Percentiles rank a stretch among this genome's conserved stretches.
Conservation (phyloP, 2,113 vertebrate genomes). For the Cacatua alba region DNA sequence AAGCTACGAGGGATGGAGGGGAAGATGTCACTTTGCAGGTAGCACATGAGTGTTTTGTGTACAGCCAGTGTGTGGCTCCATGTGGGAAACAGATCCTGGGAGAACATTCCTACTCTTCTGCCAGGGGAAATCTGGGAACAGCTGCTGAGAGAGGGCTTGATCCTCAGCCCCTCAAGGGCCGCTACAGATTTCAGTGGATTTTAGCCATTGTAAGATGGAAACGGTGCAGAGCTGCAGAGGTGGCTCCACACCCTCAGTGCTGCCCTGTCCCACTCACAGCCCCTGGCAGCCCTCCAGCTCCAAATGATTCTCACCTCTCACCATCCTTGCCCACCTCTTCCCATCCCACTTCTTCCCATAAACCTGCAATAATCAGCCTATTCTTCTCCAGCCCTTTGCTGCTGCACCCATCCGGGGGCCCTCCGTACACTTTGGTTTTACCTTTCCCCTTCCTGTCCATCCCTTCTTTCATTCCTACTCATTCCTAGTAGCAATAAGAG, state of each 20-base stretch:
- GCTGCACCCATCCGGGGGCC: conserved; percentile 53
- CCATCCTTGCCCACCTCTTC: background rate
- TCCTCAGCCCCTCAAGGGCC: background rate
- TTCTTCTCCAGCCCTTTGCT: conserved; percentile 13
- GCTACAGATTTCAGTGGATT: background rate
- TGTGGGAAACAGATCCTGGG: background rate
- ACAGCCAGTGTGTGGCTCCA: rapidly evolving
- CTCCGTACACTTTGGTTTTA: background rate
- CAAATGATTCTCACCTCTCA: background rate
- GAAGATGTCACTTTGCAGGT: background rate
- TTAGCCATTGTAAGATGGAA: background rate
- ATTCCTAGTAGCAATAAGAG: background rate
- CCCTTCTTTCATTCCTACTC: background rate
- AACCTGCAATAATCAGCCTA: conserved; percentile 19
- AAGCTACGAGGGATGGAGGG: rapidly evolving
- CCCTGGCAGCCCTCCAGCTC: conserved; percentile 11
- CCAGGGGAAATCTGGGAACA: background rate
- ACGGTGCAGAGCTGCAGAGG: background rate
- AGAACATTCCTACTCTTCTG: background rate
- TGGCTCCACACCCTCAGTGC: background rate
- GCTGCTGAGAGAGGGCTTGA: background rate
- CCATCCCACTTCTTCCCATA: background rate
- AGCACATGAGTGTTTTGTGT: rapidly evolving
- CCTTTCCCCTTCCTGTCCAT: conserved; percentile 8
- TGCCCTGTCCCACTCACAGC: background rate